These are phyloP conservation scores for Cryptocephalus primarius DNA, from an alignment of 2,888 invertebrate species.

Conservation along the genomic window DNA sequence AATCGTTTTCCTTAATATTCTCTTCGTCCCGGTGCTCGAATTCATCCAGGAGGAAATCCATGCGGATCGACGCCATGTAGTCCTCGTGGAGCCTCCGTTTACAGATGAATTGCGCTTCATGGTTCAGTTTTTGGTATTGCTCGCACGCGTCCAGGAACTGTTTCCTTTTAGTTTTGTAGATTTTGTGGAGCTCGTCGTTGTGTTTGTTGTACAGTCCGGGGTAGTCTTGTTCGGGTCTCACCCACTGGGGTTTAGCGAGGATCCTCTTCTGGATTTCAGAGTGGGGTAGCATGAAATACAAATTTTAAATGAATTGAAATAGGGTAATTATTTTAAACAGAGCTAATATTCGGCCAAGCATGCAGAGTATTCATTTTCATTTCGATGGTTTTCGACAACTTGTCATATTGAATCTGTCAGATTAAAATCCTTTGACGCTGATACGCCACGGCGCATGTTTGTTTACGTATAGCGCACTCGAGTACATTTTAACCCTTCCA, in stretches of 20 bases:
- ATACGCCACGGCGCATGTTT: too few species aligned
- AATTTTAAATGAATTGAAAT: too few species aligned
- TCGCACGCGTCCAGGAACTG: slow-evolving; percentile 19
- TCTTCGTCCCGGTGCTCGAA: neutral
- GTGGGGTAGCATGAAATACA: slow-evolving; percentile 10
- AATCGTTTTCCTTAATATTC: slow-evolving; percentile 11
- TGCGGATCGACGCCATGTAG: slow-evolving; percentile 18
- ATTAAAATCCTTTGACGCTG: too few species aligned
- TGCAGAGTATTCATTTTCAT: too few species aligned
- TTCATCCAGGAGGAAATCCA: slow-evolving; percentile 17
- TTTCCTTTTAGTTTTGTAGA: slow-evolving; percentile 20
- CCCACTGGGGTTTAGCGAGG: slow-evolving; percentile 12
- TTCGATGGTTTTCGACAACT: too few species aligned
- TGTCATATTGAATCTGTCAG: too few species aligned
- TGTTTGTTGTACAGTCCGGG: slow-evolving; percentile 21
- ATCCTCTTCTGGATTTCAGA: slow-evolving; percentile 23
- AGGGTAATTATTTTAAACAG: too few species aligned
- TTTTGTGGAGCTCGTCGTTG: slow-evolving; percentile 23
- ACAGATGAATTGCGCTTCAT: slow-evolving; percentile 17
- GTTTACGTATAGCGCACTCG: too few species aligned
- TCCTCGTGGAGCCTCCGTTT: slow-evolving; percentile 17
- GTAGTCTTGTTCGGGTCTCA: slow-evolving; percentile 17
- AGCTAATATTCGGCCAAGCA: too few species aligned
- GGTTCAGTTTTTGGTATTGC: slow-evolving; percentile 21
- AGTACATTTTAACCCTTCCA: too few species aligned